These are phyloP conservation scores for Tychaedon coryphoeus DNA, from an alignment of 2,113 vertebrate genomes.

Conservation along the genomic window DNA sequence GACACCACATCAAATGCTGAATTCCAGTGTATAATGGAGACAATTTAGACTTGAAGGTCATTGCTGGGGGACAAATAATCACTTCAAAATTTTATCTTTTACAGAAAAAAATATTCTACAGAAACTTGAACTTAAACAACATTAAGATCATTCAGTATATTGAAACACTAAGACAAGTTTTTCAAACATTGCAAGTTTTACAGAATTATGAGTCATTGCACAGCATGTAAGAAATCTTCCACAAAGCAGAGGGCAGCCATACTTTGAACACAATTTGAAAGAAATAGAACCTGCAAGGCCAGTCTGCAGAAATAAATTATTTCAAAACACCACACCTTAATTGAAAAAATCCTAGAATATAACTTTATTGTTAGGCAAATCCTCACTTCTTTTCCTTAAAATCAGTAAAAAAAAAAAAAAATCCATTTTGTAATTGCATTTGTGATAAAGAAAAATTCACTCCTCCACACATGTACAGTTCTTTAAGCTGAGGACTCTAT, in stretches of 20 bases:
- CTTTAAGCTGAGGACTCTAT: background rate
- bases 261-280: background rate
- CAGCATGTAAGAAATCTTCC: background rate
- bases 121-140: background rate
- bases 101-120: background rate
- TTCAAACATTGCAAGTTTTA: background rate
- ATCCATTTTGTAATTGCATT: background rate
- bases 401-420: background rate
- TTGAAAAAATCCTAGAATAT: conserved; percentile 14
- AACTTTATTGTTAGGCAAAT: conserved; percentile 39
- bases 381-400: conserved; percentile 21
- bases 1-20: background rate
- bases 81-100: background rate
- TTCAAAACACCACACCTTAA: background rate
- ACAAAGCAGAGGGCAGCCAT: background rate
- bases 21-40: background rate
- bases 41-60: background rate
- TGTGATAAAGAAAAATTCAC: background rate
- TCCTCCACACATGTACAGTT: background rate
- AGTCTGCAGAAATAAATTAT: background rate
- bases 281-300: background rate
- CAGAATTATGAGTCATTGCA: background rate
- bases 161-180: background rate
- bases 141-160: background rate
- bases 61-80: background rate